Evolutionary conservation across 2,888 invertebrate species (phyloP), one percentile per base, ranked within the genome.

Genomic region (Erynnis tages): DNA sequence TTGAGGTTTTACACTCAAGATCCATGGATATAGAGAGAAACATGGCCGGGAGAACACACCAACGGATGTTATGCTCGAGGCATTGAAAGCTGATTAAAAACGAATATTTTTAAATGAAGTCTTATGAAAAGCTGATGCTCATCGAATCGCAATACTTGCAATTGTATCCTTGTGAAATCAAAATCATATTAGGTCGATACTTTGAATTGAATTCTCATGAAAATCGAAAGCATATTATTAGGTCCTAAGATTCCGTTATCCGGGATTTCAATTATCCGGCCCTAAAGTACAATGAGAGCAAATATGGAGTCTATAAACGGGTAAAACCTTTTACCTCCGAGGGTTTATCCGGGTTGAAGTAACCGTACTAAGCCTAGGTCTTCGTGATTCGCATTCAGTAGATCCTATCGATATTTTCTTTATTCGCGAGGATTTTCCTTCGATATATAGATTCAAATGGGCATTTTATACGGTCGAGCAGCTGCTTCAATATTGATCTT

Each of bases 291-390:
- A 49, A 41, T 41, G 49, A 49, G 21, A 32, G 30, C 23, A 49
- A 40, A 41, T 49, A 41, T 49, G 41, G 17, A 27, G 58, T 66
- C 65, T 65, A 71, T 85, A 82, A 82, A 83, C 64, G 41, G 16
- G 35, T 48, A 34, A 49, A 49, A 49, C 49, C 49, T 49, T 49
- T 49, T 49, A 43, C 41, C 41, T 49, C 23, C 11, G n/a, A 34
- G 41, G 49, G 11, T 25, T 27, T 8, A 27, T 27, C 34, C 13
- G 41, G 34, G 16, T 6, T 27, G 40, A 14, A 35, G 41, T 41
- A 27, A 35, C 49, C 32, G 40, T 34, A 34, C 34, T 49, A 49
- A 49, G 32, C 32, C 49, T 45, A 34, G 34, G 23, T 45, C 27
- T 17, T 25, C 46, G 46, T 46, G 46, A 35, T 49, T 49, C 49